Evolutionary conservation across 2,888 invertebrate genomes (phyloP), one percentile per base, ranked within the genome.

Genomic region (Metalampra italica): DNA sequence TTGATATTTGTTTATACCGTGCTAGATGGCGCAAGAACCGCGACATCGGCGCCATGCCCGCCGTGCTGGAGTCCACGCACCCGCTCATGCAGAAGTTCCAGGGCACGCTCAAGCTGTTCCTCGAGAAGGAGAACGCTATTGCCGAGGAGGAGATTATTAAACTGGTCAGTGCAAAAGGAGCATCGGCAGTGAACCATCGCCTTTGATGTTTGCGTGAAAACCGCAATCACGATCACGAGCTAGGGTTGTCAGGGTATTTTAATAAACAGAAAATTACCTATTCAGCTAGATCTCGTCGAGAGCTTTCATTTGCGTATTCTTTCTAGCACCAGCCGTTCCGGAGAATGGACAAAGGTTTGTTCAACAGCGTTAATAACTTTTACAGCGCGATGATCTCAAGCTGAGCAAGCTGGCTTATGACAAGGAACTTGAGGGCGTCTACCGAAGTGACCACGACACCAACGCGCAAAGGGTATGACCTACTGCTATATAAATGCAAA

Each of bases 41-140:
- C 1, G 69, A 74, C 1, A 54, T 79, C 9, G 81, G 79, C 11
- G 75, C 77, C 12, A 70, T 87, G 82, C 86, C 90, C 0, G 88
- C 91, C 3, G 90, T 94, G 32, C 78, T 95, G 54, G 92, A 94
- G 52, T 91, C 95, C 0, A 90, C 94, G 47, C 95, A 95, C 75
- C 94, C 94, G 0, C 85, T 95, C 43, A 92, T 95, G 91, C 90
- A 91, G 60, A 91, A 91, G 60, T 95, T 95, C 78, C 95, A 95
- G 82, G 82, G 90, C 53, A 91, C 94, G 0, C 85, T 95, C 1
- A 92, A 90, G 59, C 83, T 90, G 37, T 94, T 94, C 72, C 85
- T 95, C 0, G 65, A 90, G 42, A 91, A 91, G 47, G 93, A 94
- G 54, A 92, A 94, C 62, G 82, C 90, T 14, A 90, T 92, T 47